Evolutionary conservation across 2,888 invertebrate species (phyloP), one percentile per base, ranked within the genome.

Genomic region (Microchrysa polita): DNA sequence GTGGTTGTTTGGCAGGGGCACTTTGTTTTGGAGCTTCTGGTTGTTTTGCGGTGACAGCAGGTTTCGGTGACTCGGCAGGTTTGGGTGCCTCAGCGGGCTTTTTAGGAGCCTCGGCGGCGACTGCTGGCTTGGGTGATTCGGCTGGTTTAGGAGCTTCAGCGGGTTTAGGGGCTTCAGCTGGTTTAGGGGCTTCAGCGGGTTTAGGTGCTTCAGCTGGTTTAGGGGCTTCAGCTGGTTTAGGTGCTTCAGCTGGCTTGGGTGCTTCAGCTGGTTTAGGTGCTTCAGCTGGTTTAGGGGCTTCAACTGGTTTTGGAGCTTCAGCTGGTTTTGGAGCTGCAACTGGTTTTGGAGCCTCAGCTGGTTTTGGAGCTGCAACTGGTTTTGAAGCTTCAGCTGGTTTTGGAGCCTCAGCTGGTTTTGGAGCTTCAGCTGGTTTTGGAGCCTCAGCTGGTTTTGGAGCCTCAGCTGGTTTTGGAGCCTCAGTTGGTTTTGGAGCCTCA

Each of bases 241-340:
- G 53, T 23, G 52, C 22, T 12, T 76, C 73, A 0, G 67, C 73
- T 22, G 27, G 10, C 48, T 71, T 75, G 0, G 34, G 20, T 12
- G 59, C 27, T 5, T 77, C 77, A 2, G n/a, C 67, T 48, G n/a
- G 7, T 34, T 73, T 57, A 16, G 40, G 27, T 10, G 40, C 40
- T 18, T 74, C 72, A 18, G 88, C 88, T 67, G 90, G 89, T 67
- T 90, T 92, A 14, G 92, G 92, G 48, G 53, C 23, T 73, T 73
- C 16, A 9, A 12, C 67, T 60, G n/a, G 12, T 18, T 73, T 71
- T 20, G 42, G 12, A 27, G 42, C 34, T 96, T 60, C 67, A 14
- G 93, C 20, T 97, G 83, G 97, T 97, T 85, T 93, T 96, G 79
- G 97, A 87, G 82, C 80, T 97, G 88, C 95, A 97, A 95, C 84